Conservation (phyloP, 2,113 vertebrate genomes). For the Trogon surrucura region DNA sequence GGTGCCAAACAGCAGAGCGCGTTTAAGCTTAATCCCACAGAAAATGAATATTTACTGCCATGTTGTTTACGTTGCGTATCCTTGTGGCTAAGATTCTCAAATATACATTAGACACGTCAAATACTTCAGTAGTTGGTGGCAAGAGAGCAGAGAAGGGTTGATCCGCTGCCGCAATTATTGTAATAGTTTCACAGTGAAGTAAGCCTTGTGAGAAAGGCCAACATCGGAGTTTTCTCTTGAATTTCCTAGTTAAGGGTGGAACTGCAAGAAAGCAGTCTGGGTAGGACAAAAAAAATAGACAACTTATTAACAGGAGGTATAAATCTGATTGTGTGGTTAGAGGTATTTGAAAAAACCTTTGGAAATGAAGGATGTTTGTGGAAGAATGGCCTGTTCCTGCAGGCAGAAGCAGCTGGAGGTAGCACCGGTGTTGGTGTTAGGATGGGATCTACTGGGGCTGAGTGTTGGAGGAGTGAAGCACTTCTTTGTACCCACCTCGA, state of each 20-base stretch:
- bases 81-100: constrained; percentile 2
- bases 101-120: background rate
- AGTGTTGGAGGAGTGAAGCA: fast-evolving
- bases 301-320: background rate
- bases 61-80: background rate
- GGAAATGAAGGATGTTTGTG: background rate
- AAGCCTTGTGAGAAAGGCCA: background rate
- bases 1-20: background rate
- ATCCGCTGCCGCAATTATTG: background rate
- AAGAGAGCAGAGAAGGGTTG: background rate
- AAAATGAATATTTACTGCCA: constrained; percentile 32
- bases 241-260: background rate
- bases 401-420: background rate
- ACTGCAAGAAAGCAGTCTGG: background rate
- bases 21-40: constrained; percentile 52
- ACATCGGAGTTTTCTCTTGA: background rate
- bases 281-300: background rate
- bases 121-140: background rate
- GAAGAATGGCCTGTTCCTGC: background rate
- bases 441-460: background rate
- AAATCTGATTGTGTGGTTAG: constrained; percentile 19
- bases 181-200: background rate
- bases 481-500: background rate
- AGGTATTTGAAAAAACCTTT: background rate
- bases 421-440: background rate